Evolutionary conservation across 2,113 vertebrate genomes (phyloP).

Genomic region (Coturnix japonica): DNA sequence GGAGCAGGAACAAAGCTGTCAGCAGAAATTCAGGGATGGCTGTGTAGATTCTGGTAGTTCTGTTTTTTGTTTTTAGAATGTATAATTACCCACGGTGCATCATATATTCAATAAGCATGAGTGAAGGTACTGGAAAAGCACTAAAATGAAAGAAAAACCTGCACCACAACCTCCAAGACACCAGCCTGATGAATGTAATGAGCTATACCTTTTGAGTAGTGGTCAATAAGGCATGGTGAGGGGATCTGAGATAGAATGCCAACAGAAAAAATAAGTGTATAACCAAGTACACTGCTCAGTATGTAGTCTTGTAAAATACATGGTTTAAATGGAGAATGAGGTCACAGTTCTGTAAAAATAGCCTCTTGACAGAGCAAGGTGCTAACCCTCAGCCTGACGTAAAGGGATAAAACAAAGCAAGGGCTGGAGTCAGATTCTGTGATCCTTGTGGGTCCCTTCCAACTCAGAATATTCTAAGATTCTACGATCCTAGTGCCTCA

Average conservation of each 20-base stretch:
- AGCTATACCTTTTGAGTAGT: background rate
- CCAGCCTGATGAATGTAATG: background rate
- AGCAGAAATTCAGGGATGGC: background rate
- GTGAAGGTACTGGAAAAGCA: background rate
- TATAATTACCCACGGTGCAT: background rate
- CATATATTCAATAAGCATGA: background rate
- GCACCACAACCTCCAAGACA: background rate
- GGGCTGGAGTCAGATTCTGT: background rate
- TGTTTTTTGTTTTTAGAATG: background rate
- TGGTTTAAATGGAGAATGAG: conserved; percentile 1
- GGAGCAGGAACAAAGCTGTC: background rate
- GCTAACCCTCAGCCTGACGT: background rate
- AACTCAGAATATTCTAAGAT: background rate
- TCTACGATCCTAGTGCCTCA: background rate
- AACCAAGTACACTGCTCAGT: background rate
- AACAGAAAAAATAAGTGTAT: background rate
- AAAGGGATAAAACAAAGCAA: background rate
- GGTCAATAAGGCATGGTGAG: background rate
- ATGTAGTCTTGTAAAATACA: background rate
- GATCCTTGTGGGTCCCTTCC: background rate
- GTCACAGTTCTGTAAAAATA: conserved; percentile 40
- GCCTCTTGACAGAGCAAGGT: background rate
- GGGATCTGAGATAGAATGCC: background rate
- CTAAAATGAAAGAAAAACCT: background rate
- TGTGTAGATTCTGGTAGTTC: background rate